phyloP scores from a whole-genome alignment of 64 coral and sea anemone genomes.

The Pocillopora verrucosa region DNA sequence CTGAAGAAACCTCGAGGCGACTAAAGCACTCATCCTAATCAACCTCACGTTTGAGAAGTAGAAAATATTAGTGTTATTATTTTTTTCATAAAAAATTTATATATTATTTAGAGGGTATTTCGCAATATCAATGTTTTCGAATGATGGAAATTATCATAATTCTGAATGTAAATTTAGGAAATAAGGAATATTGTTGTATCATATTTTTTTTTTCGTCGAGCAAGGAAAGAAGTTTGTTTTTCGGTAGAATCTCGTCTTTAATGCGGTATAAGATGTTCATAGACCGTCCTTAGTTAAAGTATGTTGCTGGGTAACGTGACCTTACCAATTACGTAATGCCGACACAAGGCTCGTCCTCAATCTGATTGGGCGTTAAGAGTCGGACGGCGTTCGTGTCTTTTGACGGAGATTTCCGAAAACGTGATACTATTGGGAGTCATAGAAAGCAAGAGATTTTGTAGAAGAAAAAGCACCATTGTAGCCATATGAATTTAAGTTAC shows the following conservation, averaged over 20 bases:
- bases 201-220: background rate
- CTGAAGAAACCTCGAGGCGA: slow-evolving; percentile 97
- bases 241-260: background rate
- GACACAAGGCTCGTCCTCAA: background rate
- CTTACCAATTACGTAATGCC: background rate
- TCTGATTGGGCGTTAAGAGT: background rate
- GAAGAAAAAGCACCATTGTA: background rate
- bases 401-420: background rate
- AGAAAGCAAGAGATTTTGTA: background rate
- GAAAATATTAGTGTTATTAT: background rate
- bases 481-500: background rate
- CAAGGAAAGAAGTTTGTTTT: background rate
- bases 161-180: background rate
- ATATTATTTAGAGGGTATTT: slow-evolving; percentile 15
- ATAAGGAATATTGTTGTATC: background rate
- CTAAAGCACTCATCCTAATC: background rate
- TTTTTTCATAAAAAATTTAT: slow-evolving; percentile 26
- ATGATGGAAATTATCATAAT: background rate
- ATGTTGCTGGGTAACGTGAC: background rate
- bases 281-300: background rate
- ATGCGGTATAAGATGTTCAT: no score
- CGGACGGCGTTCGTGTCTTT: background rate
- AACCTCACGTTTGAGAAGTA: slow-evolving; percentile 4
- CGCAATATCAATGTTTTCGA: background rate
- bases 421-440: background rate